Percentiles rank a stretch among this genome's conserved stretches.
Conservation (phyloP, 2,888 invertebrate species). For the Pseudococcus viburni region DNA sequence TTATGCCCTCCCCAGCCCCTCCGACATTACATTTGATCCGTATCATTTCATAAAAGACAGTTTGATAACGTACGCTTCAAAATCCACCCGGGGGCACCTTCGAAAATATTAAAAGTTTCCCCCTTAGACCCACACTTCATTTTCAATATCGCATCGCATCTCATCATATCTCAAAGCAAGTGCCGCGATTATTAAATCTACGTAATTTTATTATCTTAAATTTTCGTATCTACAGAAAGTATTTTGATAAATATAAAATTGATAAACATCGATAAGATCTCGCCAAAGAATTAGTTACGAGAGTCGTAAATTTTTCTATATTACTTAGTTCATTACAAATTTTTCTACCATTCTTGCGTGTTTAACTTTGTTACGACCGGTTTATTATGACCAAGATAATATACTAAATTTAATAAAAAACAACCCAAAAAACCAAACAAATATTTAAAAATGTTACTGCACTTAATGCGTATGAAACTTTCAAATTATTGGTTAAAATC, state of each 20-base stretch:
- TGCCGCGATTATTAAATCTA: no score
- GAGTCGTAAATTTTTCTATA: neutral
- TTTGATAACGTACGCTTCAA: neutral
- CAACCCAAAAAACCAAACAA: neutral
- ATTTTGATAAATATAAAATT: neutral
- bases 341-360: neutral
- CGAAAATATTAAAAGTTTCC: neutral
- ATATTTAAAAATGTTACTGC: slow-evolving; percentile 1
- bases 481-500: neutral
- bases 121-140: neutral
- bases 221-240: neutral
- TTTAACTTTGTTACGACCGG: neutral
- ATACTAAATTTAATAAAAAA: neutral
- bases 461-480: neutral
- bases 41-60: neutral
- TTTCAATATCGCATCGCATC: neutral
- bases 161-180: neutral
- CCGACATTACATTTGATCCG: neutral
- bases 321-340: neutral
- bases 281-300: neutral
- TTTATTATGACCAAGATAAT: slow-evolving; percentile 9
- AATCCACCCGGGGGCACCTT: neutral
- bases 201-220: neutral
- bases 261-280: neutral
- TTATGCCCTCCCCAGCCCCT: neutral